Evolutionary conservation across 2,113 vertebrate genomes (phyloP).

Genomic region (Dipodomys ordii): DNA sequence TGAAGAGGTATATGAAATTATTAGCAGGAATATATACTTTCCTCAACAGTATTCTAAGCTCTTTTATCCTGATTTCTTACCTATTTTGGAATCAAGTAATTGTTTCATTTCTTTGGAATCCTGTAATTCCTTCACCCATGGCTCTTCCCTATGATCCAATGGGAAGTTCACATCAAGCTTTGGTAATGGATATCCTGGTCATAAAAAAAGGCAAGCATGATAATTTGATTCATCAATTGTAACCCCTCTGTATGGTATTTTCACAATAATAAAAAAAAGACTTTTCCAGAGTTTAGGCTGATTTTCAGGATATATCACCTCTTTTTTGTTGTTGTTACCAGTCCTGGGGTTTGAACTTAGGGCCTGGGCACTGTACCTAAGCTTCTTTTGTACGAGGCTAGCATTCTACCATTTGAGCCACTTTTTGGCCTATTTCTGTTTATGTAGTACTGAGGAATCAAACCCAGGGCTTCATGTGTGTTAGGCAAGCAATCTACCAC

Average conservation of each 20-base stretch:
- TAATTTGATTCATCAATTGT: slow-evolving; percentile 3
- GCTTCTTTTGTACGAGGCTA: too few species aligned
- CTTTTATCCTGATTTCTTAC: slow-evolving; percentile 54
- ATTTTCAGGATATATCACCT: background rate
- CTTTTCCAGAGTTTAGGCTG: slow-evolving; percentile 1
- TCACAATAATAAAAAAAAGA: background rate
- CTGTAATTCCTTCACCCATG: slow-evolving; percentile 80
- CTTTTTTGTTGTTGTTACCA: too few species aligned
- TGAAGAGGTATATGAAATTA: background rate
- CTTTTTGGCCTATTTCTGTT: too few species aligned
- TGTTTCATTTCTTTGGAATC: slow-evolving; percentile 81
- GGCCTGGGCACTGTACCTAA: too few species aligned
- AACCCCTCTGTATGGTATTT: too few species aligned
- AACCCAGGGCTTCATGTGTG: background rate
- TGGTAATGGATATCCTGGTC: slow-evolving; percentile 75
- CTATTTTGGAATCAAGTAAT: slow-evolving; percentile 76
- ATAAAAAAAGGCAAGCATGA: slow-evolving; percentile 51
- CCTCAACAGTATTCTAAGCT: slow-evolving; percentile 5
- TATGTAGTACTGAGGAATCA: too few species aligned
- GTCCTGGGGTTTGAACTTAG: too few species aligned
- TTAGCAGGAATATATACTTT: background rate
- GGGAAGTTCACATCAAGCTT: slow-evolving; percentile 79
- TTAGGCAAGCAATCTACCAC: too few species aligned
- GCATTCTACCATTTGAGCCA: too few species aligned
- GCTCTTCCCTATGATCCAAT: slow-evolving; percentile 76